These are phyloP conservation scores for Corythornis vintsioides DNA, from an alignment of 2,113 vertebrate genomes.

Conservation along the genomic window DNA sequence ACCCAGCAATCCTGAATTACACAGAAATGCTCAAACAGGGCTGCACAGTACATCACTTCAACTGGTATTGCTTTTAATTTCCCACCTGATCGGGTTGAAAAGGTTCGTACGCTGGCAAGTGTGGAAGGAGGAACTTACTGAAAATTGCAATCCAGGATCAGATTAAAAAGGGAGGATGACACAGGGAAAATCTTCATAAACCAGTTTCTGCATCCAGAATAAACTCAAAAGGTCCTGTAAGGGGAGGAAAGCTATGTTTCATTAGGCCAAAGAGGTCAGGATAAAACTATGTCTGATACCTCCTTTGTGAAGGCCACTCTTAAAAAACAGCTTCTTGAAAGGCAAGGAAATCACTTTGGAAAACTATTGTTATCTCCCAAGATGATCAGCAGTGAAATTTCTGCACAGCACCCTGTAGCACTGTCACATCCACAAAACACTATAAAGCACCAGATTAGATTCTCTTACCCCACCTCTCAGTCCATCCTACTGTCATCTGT, in stretches of 20 bases:
- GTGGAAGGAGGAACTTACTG: conserved; percentile 16
- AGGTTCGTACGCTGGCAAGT: neutral
- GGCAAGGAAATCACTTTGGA: neutral
- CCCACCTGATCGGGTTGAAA: conserved; percentile 29
- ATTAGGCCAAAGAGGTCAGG: neutral
- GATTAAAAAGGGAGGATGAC: conserved; percentile 23
- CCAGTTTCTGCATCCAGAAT: conserved; percentile 21
- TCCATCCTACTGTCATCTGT: neutral
- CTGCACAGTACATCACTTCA: neutral
- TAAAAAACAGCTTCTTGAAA: neutral
- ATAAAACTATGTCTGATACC: neutral
- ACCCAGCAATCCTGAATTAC: neutral
- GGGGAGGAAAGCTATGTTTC: neutral
- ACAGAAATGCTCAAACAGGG: neutral
- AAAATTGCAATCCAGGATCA: conserved; percentile 31
- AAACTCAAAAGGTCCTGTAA: conserved; percentile 37
- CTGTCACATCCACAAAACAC: neutral
- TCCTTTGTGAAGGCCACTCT: neutral
- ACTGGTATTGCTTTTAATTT: conserved; percentile 13
- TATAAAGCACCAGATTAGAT: neutral
- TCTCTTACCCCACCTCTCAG: neutral
- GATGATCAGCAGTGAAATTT: neutral
- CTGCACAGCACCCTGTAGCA: neutral
- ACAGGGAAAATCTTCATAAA: conserved; percentile 13
- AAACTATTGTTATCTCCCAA: neutral